Evolutionary conservation across 2,113 vertebrate genomes (phyloP).

Genomic region (Andinoacara biseriatus): DNA sequence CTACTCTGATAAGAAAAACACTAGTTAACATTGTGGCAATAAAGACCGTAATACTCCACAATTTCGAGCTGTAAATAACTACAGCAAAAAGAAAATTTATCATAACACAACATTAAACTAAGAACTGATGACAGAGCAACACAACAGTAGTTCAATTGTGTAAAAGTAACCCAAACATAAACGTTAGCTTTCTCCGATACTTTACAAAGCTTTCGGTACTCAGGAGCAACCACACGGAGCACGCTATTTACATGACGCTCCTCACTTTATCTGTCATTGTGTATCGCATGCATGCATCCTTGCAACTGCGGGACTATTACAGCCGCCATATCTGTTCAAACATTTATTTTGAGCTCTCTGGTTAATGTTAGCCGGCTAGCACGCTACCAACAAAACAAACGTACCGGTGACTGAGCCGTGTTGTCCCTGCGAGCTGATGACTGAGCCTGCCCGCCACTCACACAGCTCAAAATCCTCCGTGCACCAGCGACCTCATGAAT

Average conservation of each 20-base stretch:
- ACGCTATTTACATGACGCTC: constrained; percentile 3
- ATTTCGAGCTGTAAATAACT: neutral
- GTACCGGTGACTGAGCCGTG: constrained; percentile 70
- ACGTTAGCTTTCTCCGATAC: neutral
- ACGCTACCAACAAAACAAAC: constrained; percentile 57
- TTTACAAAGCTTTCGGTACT: neutral
- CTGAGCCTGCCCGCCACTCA: constrained; percentile 56
- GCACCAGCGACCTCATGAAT: constrained; percentile 55
- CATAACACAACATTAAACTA: neutral
- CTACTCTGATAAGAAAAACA: constrained; percentile 26
- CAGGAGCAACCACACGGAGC: too few species aligned
- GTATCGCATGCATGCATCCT: neutral
- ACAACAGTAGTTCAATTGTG: neutral
- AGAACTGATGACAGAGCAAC: neutral
- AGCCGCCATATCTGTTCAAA: neutral
- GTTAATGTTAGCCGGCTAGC: constrained; percentile 40
- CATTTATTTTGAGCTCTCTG: accelerated
- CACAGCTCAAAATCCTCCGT: constrained; percentile 49
- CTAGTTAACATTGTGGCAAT: neutral
- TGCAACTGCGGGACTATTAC: neutral
- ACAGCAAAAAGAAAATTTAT: neutral
- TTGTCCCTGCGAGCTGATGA: constrained; percentile 49
- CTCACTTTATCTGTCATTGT: neutral
- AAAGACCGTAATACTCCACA: neutral
- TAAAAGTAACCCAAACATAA: neutral